phyloP scores from a whole-genome alignment of 2,888 invertebrate species.

The Nomada hirtipes region DNA sequence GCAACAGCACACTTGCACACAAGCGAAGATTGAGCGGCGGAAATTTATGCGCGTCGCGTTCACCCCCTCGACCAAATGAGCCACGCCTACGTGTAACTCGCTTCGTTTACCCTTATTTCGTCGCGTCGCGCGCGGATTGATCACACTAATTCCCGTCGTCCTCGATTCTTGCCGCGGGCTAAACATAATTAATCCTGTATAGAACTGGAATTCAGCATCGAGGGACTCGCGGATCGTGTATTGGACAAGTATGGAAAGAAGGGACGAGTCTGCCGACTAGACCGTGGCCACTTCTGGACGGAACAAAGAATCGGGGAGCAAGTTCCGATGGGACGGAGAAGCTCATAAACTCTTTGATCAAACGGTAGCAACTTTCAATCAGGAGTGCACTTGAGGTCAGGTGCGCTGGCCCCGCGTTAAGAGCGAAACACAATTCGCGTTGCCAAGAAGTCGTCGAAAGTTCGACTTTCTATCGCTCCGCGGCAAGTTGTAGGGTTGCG shows the following conservation, averaged over 20 bases:
- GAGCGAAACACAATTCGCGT: conserved; percentile 54
- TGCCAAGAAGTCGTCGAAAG: conserved; percentile 54
- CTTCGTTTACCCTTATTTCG: conserved; percentile 31
- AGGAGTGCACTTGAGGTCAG: conserved; percentile 31
- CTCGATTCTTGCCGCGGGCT: background rate
- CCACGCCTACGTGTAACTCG: conserved; percentile 10
- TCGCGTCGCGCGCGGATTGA: background rate
- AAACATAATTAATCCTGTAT: too few relatives aligned
- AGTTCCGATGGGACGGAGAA: conserved; percentile 2
- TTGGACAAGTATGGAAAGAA: too few relatives aligned
- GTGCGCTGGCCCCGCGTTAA: conserved; percentile 16
- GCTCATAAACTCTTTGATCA: conserved; percentile 55
- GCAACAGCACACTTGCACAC: background rate
- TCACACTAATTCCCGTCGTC: conserved; percentile 26
- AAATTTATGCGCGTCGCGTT: conserved; percentile 44
- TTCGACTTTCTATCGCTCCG: conserved; percentile 46
- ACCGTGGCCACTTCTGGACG: too few relatives aligned
- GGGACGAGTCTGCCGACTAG: too few relatives aligned
- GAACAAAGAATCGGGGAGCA: background rate
- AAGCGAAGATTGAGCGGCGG: conserved; percentile 16
- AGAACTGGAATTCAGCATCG: too few relatives aligned
- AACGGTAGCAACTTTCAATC: conserved; percentile 53
- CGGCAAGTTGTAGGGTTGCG: conserved; percentile 41
- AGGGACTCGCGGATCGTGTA: too few relatives aligned
- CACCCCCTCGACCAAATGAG: conserved; percentile 26